Percentiles rank a stretch among this genome's conserved stretches.
Conservation (phyloP, 2,797 vertebrate genomes). For the Rhynchonycteris naso region DNA sequence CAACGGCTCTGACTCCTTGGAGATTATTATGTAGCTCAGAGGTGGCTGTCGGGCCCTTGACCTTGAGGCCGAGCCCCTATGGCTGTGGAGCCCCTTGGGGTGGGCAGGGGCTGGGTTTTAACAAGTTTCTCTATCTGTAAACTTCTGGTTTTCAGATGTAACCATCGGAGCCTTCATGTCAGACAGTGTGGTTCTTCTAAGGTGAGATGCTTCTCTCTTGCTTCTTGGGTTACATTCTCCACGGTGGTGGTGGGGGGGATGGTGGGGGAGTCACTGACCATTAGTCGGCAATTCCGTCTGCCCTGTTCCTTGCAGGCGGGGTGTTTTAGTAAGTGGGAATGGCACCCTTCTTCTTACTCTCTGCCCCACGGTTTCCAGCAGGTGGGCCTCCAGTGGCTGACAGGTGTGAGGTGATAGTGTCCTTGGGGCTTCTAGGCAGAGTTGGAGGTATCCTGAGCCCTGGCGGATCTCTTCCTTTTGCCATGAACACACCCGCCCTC, state of each 20-base stretch:
- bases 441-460: background rate
- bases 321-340: background rate
- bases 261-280: fast-evolving
- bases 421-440: background rate
- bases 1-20: background rate
- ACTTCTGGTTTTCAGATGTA: conserved; percentile 90
- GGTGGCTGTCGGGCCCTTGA: background rate
- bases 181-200: conserved; percentile 94
- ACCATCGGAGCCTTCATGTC: conserved; percentile 97
- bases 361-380: background rate
- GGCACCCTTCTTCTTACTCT: background rate
- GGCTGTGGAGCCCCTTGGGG: background rate
- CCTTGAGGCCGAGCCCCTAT: background rate
- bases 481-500: background rate
- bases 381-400: background rate
- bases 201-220: conserved; percentile 88
- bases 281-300: background rate
- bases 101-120: background rate
- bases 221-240: background rate
- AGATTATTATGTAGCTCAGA: background rate
- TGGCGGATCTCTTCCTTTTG: background rate
- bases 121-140: conserved; percentile 66
- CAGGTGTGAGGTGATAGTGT: background rate
- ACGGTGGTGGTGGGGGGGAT: fast-evolving
- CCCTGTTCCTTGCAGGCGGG: background rate